Evolutionary conservation across 2,888 invertebrate species (phyloP), one percentile per base, ranked within the genome.

Genomic region (Papilio gigon): DNA sequence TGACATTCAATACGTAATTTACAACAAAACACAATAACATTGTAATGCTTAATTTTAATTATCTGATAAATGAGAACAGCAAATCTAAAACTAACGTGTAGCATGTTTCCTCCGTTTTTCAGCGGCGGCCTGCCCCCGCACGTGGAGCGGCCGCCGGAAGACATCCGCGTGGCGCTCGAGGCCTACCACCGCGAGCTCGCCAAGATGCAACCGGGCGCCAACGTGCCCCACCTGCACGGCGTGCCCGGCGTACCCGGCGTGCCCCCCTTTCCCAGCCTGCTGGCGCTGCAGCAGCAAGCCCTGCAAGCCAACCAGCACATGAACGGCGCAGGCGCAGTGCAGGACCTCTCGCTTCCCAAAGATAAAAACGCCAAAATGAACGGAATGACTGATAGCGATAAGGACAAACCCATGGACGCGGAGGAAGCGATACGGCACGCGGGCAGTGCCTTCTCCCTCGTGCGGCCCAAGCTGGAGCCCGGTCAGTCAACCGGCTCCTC

Each of bases 121-220:
- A 96, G 96, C 82, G 94, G 95, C 76, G 93, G 94, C 66, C 93
- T 93, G 83, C 92, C 94, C 77, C 94, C 94, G 65, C 92, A 94
- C 77, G 93, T 92, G 88, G 92, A 92, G 77, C 81, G 92, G 73
- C 91, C 92, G 65, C 92, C 96, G n/a, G 98, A 98, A 77, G 98
- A 98, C 79, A 96, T 98, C 80, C 95, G 98, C 50, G 93, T 98
- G 93, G 97, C 97, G 12, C 89, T 98, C 56, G 97, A 98, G 81
- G 96, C 98, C 30, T 98, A 98, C 90, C 98, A 98, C 84, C 95
- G 98, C 73, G 98, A 99, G 88, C 93, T 99, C 73, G 96, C 97
- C 80, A 97, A 98, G 86, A 92, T 98, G 74, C 97, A 96, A 82
- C 94, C 94, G 11, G 93, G 93, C 3, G 93, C 93, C 76, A 93